A percentile compares a stretch with the other conserved stretches of the same genome.
phyloP scores from a whole-genome alignment of 92 coral and sea anemone genomes.

The Bergia sp. region DNA sequence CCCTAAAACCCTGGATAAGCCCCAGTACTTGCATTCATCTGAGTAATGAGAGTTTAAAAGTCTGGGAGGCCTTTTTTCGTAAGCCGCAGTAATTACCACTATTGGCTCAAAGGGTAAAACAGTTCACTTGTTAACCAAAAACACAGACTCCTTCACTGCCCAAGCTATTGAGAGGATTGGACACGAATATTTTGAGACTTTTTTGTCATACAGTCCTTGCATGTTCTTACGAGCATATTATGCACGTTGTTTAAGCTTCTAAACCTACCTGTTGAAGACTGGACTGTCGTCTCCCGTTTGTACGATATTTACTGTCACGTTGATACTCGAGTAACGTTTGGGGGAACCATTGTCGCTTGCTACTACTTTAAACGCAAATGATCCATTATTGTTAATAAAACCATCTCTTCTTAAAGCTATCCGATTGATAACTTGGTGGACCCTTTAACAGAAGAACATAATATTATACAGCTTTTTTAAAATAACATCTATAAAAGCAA shows the following conservation, averaged over 20 bases:
- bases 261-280: conserved; percentile 73
- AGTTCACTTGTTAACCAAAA: not conserved
- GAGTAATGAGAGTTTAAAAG: not conserved
- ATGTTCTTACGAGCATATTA: not conserved
- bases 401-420: conserved; percentile 65
- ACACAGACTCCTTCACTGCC: not conserved
- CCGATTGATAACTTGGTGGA: conserved; percentile 73
- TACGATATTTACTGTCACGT: conserved; percentile 73
- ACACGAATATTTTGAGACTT: not conserved
- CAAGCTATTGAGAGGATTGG: not conserved
- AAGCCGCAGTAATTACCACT: not conserved
- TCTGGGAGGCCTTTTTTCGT: not conserved
- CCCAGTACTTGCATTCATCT: not conserved
- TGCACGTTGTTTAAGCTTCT: not conserved
- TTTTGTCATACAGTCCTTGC: not conserved
- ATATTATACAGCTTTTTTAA: no score
- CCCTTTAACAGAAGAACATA: conserved; percentile 47
- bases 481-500: no score
- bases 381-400: conserved; percentile 73
- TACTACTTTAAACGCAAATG: conserved; percentile 67
- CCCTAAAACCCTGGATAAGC: no score
- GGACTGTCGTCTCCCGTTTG: conserved; percentile 87
- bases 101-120: not conserved
- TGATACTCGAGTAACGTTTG: conserved; percentile 68
- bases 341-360: conserved; percentile 88